phyloP scores from a whole-genome alignment of 2,113 vertebrate species.

The Pardalotus punctatus region DNA sequence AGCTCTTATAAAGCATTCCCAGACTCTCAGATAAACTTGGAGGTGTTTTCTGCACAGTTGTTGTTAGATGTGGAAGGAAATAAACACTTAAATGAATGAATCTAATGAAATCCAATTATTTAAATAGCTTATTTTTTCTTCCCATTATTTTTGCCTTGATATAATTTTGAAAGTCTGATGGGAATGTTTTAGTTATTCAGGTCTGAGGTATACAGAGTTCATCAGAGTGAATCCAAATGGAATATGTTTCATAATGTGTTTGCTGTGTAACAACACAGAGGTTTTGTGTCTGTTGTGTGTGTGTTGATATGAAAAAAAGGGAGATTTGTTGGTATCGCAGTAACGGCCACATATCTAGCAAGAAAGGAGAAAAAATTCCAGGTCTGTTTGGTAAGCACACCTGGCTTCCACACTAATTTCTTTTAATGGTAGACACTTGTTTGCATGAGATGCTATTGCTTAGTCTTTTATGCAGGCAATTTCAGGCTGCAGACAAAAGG shows the following conservation, averaged over 20 bases:
- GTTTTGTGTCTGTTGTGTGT: not conserved
- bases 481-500: not conserved
- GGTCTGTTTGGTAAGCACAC: not conserved
- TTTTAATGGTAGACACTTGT: not conserved
- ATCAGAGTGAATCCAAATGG: not conserved
- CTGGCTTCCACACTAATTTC: conserved; percentile 1
- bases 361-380: not conserved
- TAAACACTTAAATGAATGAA: not conserved
- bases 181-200: not conserved
- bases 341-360: not conserved
- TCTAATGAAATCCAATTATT: not conserved
- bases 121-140: not conserved
- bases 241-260: not conserved
- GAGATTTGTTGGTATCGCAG: not conserved
- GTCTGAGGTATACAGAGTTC: not conserved
- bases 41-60: not conserved
- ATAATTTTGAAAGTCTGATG: not conserved
- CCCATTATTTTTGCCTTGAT: not conserved
- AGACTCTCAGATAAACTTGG: not conserved
- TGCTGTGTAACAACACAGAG: not conserved
- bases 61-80: not conserved
- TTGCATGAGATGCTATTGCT: not conserved
- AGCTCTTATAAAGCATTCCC: not conserved
- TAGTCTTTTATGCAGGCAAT: not conserved
- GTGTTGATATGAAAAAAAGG: not conserved